These are phyloP conservation scores for Sebastolobus altivelis DNA, from an alignment of 2,797 vertebrate species.

Conservation along the genomic window DNA sequence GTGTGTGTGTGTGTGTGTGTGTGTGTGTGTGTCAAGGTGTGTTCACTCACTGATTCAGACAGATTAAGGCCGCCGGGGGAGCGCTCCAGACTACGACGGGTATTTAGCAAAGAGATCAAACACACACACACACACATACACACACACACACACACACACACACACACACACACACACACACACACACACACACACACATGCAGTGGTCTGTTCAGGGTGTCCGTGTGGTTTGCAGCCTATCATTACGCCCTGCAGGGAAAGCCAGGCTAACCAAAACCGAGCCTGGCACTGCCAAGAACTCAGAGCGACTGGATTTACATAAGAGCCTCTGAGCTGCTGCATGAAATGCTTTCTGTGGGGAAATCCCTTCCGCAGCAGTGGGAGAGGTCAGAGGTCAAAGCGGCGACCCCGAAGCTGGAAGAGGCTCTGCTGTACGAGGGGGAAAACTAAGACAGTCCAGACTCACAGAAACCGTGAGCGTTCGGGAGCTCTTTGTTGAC, in stretches of 20 bases:
- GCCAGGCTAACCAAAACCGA: constrained; percentile 65
- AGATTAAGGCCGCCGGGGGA: constrained; percentile 55
- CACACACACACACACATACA: constrained; percentile 38
- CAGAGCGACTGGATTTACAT: constrained; percentile 53
- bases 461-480: neutral
- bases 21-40: constrained; percentile 58
- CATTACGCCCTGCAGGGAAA: constrained; percentile 72
- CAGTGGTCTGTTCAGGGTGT: constrained; percentile 73
- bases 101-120: constrained; percentile 40
- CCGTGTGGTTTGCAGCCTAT: constrained; percentile 76
- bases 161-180: constrained; percentile 18
- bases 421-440: no score
- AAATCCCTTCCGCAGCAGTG: constrained; percentile 28
- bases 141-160: constrained; percentile 28
- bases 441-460: no score
- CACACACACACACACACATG: constrained; percentile 35
- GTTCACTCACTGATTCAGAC: constrained; percentile 58
- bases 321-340: constrained; percentile 48
- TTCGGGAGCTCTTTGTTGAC: constrained; percentile 14
- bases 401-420: neutral
- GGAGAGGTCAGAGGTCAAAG: constrained; percentile 43
- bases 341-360: constrained; percentile 43
- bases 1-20: no score
- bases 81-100: constrained; percentile 51
- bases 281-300: constrained; percentile 73